Conservation (phyloP, 2,113 vertebrate genomes). For the Pangasianodon gigas region DNA sequence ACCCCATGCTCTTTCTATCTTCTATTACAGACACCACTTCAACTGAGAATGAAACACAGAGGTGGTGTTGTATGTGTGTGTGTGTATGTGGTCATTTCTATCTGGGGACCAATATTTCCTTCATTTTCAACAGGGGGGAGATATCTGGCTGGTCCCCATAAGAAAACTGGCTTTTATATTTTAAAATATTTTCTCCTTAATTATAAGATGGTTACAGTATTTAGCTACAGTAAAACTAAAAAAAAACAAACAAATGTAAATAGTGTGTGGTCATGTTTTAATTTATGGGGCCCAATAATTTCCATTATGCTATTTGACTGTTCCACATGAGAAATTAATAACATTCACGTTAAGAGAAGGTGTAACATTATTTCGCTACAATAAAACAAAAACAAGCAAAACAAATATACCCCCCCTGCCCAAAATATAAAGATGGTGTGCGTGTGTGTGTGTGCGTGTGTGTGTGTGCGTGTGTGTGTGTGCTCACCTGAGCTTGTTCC, state of each 20-base stretch:
- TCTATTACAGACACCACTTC: background rate
- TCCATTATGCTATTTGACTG: background rate
- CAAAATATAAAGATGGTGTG: background rate
- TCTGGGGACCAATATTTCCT: background rate
- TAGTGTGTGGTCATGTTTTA: background rate
- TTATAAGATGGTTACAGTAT: background rate
- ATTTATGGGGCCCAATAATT: background rate
- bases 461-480: background rate
- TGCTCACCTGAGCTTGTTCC: conserved; percentile 75
- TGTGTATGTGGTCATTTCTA: background rate
- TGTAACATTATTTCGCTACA: background rate
- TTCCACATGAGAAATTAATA: background rate
- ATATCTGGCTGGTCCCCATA: background rate
- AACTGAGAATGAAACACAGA: background rate
- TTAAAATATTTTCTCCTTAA: background rate
- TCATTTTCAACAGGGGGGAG: background rate
- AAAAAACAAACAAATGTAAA: background rate
- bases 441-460: background rate
- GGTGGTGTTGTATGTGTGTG: background rate
- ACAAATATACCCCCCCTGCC: no score
- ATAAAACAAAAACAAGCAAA: background rate
- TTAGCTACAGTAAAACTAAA: background rate
- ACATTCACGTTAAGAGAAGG: background rate
- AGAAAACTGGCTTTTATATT: no score
- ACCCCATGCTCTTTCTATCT: background rate